phyloP scores from a whole-genome alignment of 1,140 invertebrate genomes.

The Calosoma granatense region DNA sequence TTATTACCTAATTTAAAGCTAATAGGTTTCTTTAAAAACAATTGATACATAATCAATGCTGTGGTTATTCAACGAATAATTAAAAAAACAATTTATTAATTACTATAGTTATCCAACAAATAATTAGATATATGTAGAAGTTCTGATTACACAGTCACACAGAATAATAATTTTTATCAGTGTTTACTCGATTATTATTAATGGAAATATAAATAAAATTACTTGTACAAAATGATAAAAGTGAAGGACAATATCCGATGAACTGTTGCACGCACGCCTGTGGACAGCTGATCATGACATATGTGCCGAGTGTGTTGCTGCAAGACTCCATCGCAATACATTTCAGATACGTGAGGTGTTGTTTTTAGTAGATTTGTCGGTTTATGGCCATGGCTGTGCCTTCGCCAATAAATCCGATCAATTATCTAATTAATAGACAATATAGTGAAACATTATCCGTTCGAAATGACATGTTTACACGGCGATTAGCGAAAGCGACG shows the following conservation, averaged over 20 bases:
- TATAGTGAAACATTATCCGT: constrained; percentile 37
- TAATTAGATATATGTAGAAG: too few relatives aligned
- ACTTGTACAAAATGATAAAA: too few relatives aligned
- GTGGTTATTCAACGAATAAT: too few relatives aligned
- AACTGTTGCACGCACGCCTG: constrained; percentile 1
- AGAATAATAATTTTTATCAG: too few relatives aligned
- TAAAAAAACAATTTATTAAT: too few relatives aligned
- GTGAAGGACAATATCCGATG: constrained; percentile 11
- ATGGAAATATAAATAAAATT: too few relatives aligned
- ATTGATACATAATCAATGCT: too few relatives aligned
- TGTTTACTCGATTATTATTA: too few relatives aligned
- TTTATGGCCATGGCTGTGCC: constrained; percentile 33
- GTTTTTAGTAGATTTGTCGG: background rate
- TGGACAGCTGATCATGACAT: constrained; percentile 22
- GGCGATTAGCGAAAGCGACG: constrained; percentile 50
- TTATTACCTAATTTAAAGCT: too few relatives aligned
- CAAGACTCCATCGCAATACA: background rate
- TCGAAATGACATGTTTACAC: constrained; percentile 47
- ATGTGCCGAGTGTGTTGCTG: constrained; percentile 7
- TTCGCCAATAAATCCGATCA: constrained; percentile 37
- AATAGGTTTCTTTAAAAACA: too few relatives aligned
- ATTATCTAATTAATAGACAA: constrained; percentile 39
- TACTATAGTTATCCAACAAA: too few relatives aligned
- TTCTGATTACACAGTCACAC: too few relatives aligned
- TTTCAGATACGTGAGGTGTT: background rate